A percentile compares a stretch with the other conserved stretches of the same genome.
Conservation (phyloP, 2,888 invertebrate species). For the Colletes collaris region DNA sequence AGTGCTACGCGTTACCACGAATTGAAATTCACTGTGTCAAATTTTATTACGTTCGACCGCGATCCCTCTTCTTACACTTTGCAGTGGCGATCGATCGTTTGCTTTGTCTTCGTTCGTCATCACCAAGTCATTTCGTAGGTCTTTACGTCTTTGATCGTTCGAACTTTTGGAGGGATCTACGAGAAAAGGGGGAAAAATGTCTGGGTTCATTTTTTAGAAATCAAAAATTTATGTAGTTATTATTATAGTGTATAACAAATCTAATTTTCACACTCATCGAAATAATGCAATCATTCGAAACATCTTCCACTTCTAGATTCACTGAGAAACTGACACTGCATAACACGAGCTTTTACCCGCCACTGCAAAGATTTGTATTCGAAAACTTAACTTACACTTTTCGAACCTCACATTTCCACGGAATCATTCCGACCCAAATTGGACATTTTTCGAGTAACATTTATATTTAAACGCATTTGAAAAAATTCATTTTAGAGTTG, state of each 20-base stretch:
- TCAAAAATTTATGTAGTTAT: too few species aligned
- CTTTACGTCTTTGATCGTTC: too few species aligned
- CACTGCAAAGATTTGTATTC: not conserved
- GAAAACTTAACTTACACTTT: not conserved
- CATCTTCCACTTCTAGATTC: not conserved
- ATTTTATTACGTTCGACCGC: not conserved
- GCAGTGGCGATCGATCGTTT: conserved; percentile 25
- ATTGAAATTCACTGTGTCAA: conserved; percentile 35
- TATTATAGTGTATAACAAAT: too few species aligned
- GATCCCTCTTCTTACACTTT: not conserved
- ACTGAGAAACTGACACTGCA: not conserved
- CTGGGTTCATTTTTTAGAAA: too few species aligned
- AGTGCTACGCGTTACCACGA: conserved; percentile 56
- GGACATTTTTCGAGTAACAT: too few species aligned
- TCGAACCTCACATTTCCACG: not conserved
- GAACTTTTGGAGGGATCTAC: too few species aligned
- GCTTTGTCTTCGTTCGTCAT: not conserved
- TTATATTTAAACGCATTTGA: too few species aligned
- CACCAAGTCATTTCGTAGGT: too few species aligned
- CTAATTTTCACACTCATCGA: too few species aligned
- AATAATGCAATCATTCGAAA: not conserved
- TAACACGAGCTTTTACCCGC: not conserved
- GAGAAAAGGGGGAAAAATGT: too few species aligned
- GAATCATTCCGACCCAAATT: too few species aligned
- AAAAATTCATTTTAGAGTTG: too few species aligned